Conservation (phyloP, 2,113 vertebrate genomes). For the Nipponia nippon region DNA sequence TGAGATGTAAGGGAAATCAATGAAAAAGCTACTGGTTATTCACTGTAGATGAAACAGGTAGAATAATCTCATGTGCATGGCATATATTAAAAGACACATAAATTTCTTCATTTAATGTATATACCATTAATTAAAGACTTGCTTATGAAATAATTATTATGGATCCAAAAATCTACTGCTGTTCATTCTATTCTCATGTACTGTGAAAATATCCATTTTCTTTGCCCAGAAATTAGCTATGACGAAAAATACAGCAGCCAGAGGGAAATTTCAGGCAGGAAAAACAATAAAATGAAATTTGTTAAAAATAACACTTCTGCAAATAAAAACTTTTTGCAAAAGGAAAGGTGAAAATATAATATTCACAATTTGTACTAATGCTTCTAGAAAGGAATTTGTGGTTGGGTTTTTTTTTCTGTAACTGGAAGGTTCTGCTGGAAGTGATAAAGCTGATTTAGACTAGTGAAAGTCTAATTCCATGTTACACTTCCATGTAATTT, state of each 20-base stretch:
- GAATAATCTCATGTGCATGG: background rate
- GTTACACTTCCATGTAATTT: background rate
- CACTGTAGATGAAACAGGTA: background rate
- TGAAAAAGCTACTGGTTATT: background rate
- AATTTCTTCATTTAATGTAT: background rate
- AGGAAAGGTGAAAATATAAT: background rate
- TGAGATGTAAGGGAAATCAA: background rate
- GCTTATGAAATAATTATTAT: background rate
- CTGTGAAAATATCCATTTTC: background rate
- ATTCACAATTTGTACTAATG: background rate
- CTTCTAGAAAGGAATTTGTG: background rate
- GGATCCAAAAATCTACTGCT: background rate
- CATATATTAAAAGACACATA: background rate
- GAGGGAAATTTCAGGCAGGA: background rate
- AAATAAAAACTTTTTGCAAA: background rate
- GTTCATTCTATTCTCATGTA: background rate
- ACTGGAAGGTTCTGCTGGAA: background rate
- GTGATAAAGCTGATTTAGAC: background rate
- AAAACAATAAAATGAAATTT: background rate
- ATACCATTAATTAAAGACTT: background rate
- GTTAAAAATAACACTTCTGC: background rate
- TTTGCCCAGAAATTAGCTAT: background rate
- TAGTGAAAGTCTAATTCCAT: background rate
- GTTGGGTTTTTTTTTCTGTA: background rate
- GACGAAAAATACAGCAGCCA: background rate